Conservation (phyloP, 2,888 invertebrate genomes). For the Brenthis hecate region DNA sequence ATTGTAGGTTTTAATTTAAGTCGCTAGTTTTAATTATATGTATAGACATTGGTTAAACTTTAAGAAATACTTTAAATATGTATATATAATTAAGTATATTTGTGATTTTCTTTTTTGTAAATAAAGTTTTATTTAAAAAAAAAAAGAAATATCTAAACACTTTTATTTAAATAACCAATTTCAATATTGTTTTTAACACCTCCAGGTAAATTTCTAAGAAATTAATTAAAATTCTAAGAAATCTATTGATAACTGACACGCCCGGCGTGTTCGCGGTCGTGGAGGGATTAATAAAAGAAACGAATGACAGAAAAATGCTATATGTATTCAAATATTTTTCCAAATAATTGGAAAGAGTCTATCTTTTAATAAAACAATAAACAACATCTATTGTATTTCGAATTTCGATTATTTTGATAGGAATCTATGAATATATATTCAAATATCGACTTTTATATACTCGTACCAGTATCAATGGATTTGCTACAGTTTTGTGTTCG, state of each 20-base stretch:
- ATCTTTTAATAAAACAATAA: constrained; percentile 1
- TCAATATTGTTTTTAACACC: neutral
- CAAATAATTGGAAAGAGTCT: constrained; percentile 2
- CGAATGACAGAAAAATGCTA: neutral
- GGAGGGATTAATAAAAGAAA: too few relatives aligned
- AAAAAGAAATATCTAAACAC: neutral
- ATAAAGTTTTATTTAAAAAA: too few relatives aligned
- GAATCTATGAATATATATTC: neutral
- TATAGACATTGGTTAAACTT: neutral
- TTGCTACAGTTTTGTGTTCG: neutral
- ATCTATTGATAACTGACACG: too few relatives aligned
- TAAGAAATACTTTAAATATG: neutral
- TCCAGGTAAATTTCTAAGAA: too few relatives aligned
- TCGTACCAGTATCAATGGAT: neutral
- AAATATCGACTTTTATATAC: constrained; percentile 12
- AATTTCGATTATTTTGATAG: constrained; percentile 12
- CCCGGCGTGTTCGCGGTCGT: too few relatives aligned
- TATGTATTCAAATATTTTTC: constrained; percentile 15
- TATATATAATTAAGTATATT: too few relatives aligned
- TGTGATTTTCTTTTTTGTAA: too few relatives aligned
- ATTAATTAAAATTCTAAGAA: too few relatives aligned
- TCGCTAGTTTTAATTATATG: too few relatives aligned
- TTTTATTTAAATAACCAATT: neutral
- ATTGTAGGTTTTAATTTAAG: too few relatives aligned
- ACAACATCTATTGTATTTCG: constrained; percentile 6